A percentile compares a stretch with the other conserved stretches of the same genome.
Evolutionary conservation across 1,140 invertebrate species (phyloP).

Genomic region (Melanaphis sacchari): DNA sequence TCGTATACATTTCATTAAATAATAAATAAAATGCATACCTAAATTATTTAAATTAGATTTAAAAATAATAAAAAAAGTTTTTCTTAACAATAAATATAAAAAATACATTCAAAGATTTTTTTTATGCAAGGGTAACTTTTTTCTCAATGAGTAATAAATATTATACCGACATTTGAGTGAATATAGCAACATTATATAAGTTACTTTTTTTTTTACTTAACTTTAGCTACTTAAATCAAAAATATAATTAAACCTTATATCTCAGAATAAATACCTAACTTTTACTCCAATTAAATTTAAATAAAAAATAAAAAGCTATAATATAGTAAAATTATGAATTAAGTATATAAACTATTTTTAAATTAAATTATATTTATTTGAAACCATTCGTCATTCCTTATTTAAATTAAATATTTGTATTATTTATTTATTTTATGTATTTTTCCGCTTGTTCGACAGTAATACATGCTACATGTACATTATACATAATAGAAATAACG

Average conservation of each 20-base stretch:
- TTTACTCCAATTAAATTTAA: neutral
- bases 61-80: neutral
- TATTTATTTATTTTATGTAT: slow-evolving; percentile 3
- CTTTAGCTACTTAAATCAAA: too few species aligned
- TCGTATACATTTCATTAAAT: neutral
- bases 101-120: neutral
- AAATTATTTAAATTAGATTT: neutral
- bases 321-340: too few species aligned
- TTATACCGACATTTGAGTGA: neutral
- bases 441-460: neutral
- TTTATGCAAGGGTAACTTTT: neutral
- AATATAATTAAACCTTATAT: too few species aligned
- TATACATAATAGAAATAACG: neutral
- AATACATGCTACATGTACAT: neutral
- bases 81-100: neutral
- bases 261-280: neutral
- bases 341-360: neutral
- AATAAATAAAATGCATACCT: neutral
- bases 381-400: neutral
- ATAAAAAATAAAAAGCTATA: neutral
- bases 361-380: neutral
- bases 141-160: neutral
- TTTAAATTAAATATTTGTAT: neutral
- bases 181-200: neutral
- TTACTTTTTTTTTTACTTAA: neutral